Evolutionary conservation across 2,888 invertebrate species (phyloP).

Genomic region (Drosophila meridiana): DNA sequence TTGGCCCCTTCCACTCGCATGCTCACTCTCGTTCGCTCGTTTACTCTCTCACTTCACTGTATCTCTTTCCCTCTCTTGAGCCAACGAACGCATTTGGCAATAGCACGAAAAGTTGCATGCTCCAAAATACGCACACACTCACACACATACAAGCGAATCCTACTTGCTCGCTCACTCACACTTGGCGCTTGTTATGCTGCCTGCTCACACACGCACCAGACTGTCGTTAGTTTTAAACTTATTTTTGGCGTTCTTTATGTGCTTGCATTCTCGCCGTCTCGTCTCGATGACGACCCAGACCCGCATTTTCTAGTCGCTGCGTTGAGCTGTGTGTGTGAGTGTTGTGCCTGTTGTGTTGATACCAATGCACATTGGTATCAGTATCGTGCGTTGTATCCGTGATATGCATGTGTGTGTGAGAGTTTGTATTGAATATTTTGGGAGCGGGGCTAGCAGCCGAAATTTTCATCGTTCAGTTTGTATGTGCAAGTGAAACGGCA

Average conservation of each 20-base stretch:
- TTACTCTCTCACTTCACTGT: conserved; percentile 9
- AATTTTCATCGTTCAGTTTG: conserved; percentile 57
- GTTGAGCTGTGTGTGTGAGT: conserved; percentile 24
- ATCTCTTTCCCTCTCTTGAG: conserved; percentile 30
- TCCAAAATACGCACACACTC: conserved; percentile 65
- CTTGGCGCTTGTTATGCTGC: conserved; percentile 31
- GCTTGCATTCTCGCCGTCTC: conserved; percentile 69
- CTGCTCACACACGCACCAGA: conserved; percentile 42
- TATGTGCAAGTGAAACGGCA: conserved; percentile 60
- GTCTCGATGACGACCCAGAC: conserved; percentile 76
- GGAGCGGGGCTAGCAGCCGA: conserved; percentile 36
- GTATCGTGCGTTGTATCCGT: conserved; percentile 32
- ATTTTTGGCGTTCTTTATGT: conserved; percentile 79
- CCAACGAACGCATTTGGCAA: conserved; percentile 72
- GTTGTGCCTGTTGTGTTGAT: conserved; percentile 38
- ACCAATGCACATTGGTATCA: conserved; percentile 47
- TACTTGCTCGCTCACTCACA: conserved; percentile 42
- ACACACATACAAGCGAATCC: conserved; percentile 36
- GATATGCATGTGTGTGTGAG: conserved; percentile 26
- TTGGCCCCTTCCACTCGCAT: conserved; percentile 29
- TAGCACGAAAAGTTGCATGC: conserved; percentile 72
- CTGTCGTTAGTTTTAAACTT: conserved; percentile 77
- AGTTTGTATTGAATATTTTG: conserved; percentile 39
- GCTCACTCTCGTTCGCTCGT: conserved; percentile 30
- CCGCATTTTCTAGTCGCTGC: conserved; percentile 71